Percentiles rank a stretch among this genome's conserved stretches.
These are phyloP conservation scores for Schlechtendalia chinensis DNA, from an alignment of 1,140 invertebrate species.

Conservation along the genomic window DNA sequence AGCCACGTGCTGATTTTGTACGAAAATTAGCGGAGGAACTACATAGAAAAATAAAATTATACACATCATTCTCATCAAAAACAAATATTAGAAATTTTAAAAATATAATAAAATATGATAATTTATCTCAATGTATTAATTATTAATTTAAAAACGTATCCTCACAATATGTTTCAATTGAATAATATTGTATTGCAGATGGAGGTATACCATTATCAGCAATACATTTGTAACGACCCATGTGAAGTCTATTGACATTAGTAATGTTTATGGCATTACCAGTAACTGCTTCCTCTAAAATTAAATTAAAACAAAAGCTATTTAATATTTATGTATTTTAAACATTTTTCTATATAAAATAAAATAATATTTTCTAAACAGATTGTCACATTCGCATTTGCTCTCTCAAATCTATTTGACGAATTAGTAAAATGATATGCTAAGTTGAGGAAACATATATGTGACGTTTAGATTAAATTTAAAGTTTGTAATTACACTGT, in stretches of 20 bases:
- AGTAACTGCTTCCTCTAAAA: slow-evolving; percentile 59
- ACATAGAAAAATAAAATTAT: slow-evolving; percentile 55
- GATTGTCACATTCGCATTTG: neutral
- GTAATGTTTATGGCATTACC: slow-evolving; percentile 76
- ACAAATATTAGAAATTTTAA: slow-evolving; percentile 5
- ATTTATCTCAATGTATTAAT: neutral
- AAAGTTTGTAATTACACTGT: too few relatives aligned
- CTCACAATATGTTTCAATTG: slow-evolving; percentile 87
- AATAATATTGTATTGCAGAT: slow-evolving; percentile 73
- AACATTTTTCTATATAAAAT: neutral
- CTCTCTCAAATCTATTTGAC: too few relatives aligned
- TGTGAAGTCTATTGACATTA: slow-evolving; percentile 77
- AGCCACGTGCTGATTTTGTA: slow-evolving; percentile 72
- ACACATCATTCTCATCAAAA: neutral
- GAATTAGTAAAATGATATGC: too few relatives aligned
- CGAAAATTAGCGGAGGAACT: slow-evolving; percentile 80
- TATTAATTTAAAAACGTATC: slow-evolving; percentile 52
- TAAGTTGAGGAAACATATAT: too few relatives aligned
- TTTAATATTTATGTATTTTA: neutral
- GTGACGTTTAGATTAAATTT: too few relatives aligned
- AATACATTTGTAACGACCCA: slow-evolving; percentile 80
- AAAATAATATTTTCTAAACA: neutral
- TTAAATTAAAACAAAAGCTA: neutral
- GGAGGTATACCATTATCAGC: slow-evolving; percentile 87
- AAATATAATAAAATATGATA: neutral